phyloP scores from a whole-genome alignment of 2,888 invertebrate species.

The Carabus problematicus region DNA sequence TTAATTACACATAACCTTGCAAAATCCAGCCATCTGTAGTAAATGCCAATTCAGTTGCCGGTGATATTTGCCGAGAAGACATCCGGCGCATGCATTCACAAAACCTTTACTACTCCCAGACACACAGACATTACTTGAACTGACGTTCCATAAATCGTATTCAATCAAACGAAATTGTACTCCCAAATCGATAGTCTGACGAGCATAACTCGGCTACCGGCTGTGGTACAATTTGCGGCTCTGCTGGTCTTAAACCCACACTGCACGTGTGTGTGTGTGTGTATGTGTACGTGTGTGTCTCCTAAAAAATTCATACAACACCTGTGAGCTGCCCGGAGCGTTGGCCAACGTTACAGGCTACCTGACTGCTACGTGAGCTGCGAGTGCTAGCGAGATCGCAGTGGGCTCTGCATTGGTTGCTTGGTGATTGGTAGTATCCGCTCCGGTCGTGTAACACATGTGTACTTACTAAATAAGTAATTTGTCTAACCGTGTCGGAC shows the following conservation, averaged over 20 bases:
- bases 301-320: slow-evolving; percentile 30
- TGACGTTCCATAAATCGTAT: slow-evolving; percentile 22
- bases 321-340: slow-evolving; percentile 10
- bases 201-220: too few species aligned
- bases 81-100: too few species aligned
- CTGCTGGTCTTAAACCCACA: too few species aligned
- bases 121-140: too few species aligned
- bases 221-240: too few species aligned
- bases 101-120: too few species aligned
- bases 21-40: too few species aligned
- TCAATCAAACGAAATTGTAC: slow-evolving; percentile 24
- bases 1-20: too few species aligned
- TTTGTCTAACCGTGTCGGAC: slow-evolving; percentile 3
- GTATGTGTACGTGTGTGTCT: too few species aligned
- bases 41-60: too few species aligned
- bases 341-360: not conserved
- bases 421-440: slow-evolving; percentile 6
- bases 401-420: not conserved
- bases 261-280: too few species aligned
- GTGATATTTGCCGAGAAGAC: too few species aligned
- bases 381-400: not conserved
- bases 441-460: not conserved
- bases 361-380: slow-evolving; percentile 2
- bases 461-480: slow-evolving; percentile 14
- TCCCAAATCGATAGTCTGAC: slow-evolving; percentile 12